A percentile compares a stretch with the other conserved stretches of the same genome.
Evolutionary conservation across 2,888 invertebrate genomes (phyloP).

Genomic region (Parascotia fuliginaria): DNA sequence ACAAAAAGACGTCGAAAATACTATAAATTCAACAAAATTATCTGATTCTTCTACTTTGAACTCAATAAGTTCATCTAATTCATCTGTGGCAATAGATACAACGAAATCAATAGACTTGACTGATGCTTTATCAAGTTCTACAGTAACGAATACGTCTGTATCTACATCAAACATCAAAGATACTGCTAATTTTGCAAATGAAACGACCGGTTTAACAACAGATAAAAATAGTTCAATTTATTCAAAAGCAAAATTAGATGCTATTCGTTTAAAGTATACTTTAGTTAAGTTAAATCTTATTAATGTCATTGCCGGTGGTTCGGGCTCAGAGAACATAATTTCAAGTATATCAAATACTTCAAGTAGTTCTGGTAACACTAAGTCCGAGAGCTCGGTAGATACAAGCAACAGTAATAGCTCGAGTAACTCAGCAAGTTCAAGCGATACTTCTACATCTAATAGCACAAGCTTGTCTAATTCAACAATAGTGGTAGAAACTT

Average conservation of each 20-base stretch:
- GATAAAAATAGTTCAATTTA: slow-evolving; percentile 1
- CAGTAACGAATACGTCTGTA: too few species aligned
- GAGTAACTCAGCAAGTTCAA: slow-evolving; percentile 10
- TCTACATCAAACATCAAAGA: too few species aligned
- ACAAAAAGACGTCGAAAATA: too few species aligned
- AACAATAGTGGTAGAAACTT: slow-evolving; percentile 8
- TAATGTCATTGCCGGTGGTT: slow-evolving; percentile 12
- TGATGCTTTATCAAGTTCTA: too few species aligned
- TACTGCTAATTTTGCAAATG: too few species aligned
- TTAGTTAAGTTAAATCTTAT: not conserved
- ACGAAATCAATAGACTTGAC: too few species aligned
- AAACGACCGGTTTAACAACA: not conserved
- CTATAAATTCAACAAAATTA: too few species aligned
- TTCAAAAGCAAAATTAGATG: slow-evolving; percentile 21
- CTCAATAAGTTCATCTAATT: too few species aligned
- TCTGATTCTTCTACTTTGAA: too few species aligned
- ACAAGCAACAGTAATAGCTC: slow-evolving; percentile 13
- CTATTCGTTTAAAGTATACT: slow-evolving; percentile 6
- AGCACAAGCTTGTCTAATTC: slow-evolving; percentile 15
- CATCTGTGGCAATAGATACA: too few species aligned
- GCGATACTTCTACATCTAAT: slow-evolving; percentile 11
- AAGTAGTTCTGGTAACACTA: not conserved
- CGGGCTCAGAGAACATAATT: slow-evolving; percentile 19
- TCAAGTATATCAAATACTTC: slow-evolving; percentile 22
- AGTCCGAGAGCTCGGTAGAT: slow-evolving; percentile 15